Percentiles rank a stretch among this genome's conserved stretches.
Conservation (phyloP, 2,888 invertebrate genomes). For the Chloroclystis v-ata region DNA sequence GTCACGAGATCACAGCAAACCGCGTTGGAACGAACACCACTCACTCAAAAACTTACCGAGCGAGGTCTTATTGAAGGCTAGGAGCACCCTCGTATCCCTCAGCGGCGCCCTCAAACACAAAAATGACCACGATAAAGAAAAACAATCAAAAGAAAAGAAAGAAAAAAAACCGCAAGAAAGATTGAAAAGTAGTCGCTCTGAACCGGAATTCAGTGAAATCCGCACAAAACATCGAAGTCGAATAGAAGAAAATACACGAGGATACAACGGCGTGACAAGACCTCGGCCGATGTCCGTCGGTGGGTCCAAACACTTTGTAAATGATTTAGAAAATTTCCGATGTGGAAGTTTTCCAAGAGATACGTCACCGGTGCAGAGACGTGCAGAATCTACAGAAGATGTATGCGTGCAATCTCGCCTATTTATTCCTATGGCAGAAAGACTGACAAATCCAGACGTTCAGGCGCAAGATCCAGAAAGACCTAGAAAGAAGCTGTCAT, state of each 20-base stretch:
- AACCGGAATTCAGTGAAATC: constrained; percentile 62
- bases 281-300: constrained; percentile 66
- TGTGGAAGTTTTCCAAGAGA: constrained; percentile 47
- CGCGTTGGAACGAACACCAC: constrained; percentile 58
- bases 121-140: constrained; percentile 48
- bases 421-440: constrained; percentile 63
- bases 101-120: constrained; percentile 69
- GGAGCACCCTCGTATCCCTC: constrained; percentile 65
- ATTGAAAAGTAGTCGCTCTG: constrained; percentile 58
- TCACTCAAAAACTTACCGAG: constrained; percentile 63
- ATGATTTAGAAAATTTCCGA: constrained; percentile 45
- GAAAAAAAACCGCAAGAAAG: constrained; percentile 63
- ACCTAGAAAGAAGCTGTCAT: constrained; percentile 91
- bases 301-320: constrained; percentile 55
- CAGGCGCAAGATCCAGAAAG: constrained; percentile 69
- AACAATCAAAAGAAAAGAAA: constrained; percentile 61
- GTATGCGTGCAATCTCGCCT: constrained; percentile 65
- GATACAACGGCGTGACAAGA: constrained; percentile 36
- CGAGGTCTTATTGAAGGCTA: constrained; percentile 67
- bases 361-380: constrained; percentile 41
- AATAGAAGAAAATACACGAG: constrained; percentile 45
- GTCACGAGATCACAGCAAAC: constrained; percentile 65
- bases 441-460: constrained; percentile 51
- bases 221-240: constrained; percentile 61
- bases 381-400: constrained; percentile 60